A percentile compares a stretch with the other conserved stretches of the same genome.
Evolutionary conservation across 37 sponge, comb jelly and placozoan species (phyloP).

Genomic region (Beroe ovata): DNA sequence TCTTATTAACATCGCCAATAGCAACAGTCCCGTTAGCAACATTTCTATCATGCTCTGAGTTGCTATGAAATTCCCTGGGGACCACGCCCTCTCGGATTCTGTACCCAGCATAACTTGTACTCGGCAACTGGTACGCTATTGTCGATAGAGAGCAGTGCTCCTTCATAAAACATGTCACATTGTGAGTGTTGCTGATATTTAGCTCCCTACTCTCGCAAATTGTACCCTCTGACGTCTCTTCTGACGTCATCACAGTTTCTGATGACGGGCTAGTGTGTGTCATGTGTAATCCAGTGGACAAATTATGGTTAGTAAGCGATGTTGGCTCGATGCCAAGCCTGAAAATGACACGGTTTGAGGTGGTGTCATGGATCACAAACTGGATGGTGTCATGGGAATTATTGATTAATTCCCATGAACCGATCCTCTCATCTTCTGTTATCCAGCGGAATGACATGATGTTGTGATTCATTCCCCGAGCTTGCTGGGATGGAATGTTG

Average conservation of each 20-base stretch:
- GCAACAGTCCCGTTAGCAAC: not conserved
- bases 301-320: not conserved
- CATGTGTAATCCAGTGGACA: not conserved
- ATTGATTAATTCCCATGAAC: constrained; percentile 3
- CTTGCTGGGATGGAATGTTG: too few species aligned
- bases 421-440: not conserved
- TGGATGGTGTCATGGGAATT: constrained; percentile 12
- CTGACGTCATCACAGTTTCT: not conserved
- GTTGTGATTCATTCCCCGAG: too few species aligned
- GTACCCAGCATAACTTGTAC: constrained; percentile 1
- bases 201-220: not conserved
- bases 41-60: not conserved
- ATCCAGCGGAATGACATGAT: not conserved
- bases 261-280: not conserved
- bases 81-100: not conserved
- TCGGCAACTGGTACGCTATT: not conserved
- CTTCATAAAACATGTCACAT: not conserved
- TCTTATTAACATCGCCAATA: too few species aligned
- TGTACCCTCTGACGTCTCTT: not conserved
- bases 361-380: not conserved
- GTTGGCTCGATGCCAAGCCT: constrained; percentile 32
- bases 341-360: not conserved
- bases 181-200: not conserved
- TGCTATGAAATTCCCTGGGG: not conserved
- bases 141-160: constrained; percentile 9